Base-by-base conservation (phyloP, 2,888 invertebrate genomes). In the Euproctis similis region DNA sequence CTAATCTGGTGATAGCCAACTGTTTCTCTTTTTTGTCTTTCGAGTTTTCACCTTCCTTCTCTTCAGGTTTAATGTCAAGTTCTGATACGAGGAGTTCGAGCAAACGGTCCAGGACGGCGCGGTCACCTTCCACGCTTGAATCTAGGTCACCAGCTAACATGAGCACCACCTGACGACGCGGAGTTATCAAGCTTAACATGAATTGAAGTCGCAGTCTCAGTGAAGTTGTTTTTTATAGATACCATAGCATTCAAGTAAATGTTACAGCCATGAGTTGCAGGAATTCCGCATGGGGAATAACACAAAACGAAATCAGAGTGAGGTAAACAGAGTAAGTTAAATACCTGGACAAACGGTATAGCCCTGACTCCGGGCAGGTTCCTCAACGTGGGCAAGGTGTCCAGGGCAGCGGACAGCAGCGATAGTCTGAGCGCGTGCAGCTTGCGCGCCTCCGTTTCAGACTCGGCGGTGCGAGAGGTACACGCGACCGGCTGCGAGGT, bases 81-180 rank as follows among this genome's bases (percentile, higher is more conserved):
- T 92, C 92, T 1, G 87, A 85, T 0, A 95, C 89, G 2, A 96
- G 77, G 0, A 92, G 88, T 8, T 88, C 86, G 1, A 97, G 85
- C 3, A 97, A 78, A 0, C 89, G 87, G 47, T 94, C 93, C 9
- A 97, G 81, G 14, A 93, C 92, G 0, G 87, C 86, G 49, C 90
- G 89, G 66, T 97, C 95, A 22, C 88, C 86, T 58, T 94, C 95
- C 16, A 92, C 92, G 52, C 91, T 91, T 0, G 93, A 92, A 69
- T 96, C 96, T 12, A 97, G 86, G 69, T 97, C 96, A 5, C 92
- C 90, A 1, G 95, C 94, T 28, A 97, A 77, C 92, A 96, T 95
- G 6, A 96, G 86, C 2, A 97, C 87, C 11, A 94, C 93, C 91
- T 92, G 34, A n/a, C n/a, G n/a, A n/a, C n/a, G n/a, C n/a, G n/a